Evolutionary conservation across 1,140 invertebrate species (phyloP).

Genomic region (Tetramorium alpestre): DNA sequence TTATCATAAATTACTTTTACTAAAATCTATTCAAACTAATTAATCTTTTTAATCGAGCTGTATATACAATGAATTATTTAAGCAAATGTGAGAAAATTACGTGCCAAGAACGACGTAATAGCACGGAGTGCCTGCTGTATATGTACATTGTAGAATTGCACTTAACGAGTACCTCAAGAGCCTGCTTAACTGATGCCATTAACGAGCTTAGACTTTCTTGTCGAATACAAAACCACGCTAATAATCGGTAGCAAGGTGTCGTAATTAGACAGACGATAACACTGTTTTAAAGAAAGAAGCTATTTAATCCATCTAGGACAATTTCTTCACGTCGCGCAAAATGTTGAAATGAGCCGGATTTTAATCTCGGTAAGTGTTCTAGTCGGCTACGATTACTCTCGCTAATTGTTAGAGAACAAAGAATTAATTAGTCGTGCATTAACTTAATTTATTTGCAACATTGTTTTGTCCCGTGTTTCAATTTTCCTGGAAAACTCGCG

Average conservation of each 20-base stretch:
- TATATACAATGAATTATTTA: slow-evolving; percentile 19
- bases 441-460: slow-evolving; percentile 9
- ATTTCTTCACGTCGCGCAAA: background rate
- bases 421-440: slow-evolving; percentile 13
- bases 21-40: background rate
- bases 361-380: slow-evolving; percentile 38
- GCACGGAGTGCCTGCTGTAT: slow-evolving; percentile 26
- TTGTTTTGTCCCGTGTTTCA: slow-evolving; percentile 56
- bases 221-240: slow-evolving; percentile 14
- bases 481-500: slow-evolving; percentile 69
- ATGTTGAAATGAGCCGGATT: background rate
- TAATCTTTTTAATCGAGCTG: slow-evolving; percentile 15
- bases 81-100: slow-evolving; percentile 57
- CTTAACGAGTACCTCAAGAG: slow-evolving; percentile 61
- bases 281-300: background rate
- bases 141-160: slow-evolving; percentile 48
- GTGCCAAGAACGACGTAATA: slow-evolving; percentile 42
- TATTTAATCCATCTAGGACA: background rate
- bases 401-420: background rate
- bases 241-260: slow-evolving; percentile 38
- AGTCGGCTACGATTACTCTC: slow-evolving; percentile 21
- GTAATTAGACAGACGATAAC: slow-evolving; percentile 1
- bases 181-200: slow-evolving; percentile 52
- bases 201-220: slow-evolving; percentile 41
- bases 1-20: background rate